A percentile compares a stretch with the other conserved stretches of the same genome.
phyloP scores from a whole-genome alignment of 37 sponge, comb jelly and placozoan genomes.

The Axinella damicornis region DNA sequence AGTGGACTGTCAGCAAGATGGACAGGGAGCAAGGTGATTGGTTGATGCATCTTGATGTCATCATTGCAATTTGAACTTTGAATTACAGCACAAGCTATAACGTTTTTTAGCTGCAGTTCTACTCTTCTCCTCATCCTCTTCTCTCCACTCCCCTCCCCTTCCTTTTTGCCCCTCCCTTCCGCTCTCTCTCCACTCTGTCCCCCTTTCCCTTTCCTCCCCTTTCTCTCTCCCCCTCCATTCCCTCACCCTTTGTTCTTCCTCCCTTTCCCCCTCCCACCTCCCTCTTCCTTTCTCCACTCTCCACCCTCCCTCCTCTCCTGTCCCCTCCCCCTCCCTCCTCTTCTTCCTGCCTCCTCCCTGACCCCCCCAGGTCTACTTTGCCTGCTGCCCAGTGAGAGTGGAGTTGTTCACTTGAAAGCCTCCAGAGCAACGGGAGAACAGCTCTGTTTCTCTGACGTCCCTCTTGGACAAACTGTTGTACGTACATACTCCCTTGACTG shows the following conservation, averaged over 20 bases:
- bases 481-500: not conserved
- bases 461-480: slow-evolving; percentile 54
- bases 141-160: no score
- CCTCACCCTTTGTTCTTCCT: no score
- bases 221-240: no score
- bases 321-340: not conserved
- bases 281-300: no score
- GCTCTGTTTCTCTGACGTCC: slow-evolving; percentile 49
- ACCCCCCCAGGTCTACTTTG: slow-evolving; percentile 19
- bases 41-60: no score
- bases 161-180: not conserved
- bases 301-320: not conserved
- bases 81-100: no score
- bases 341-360: not conserved
- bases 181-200: no score
- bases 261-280: no score
- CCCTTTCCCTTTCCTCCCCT: no score
- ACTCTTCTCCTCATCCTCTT: no score
- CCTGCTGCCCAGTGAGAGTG: slow-evolving; percentile 55
- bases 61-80: no score
- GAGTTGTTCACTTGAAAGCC: slow-evolving; percentile 55
- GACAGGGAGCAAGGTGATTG: slow-evolving; percentile 35
- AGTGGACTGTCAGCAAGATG: slow-evolving; percentile 45
- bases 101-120: not conserved
- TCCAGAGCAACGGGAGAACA: not conserved